Conservation (phyloP, 2,888 invertebrate species). For the Mongoloraphidia duomilia region DNA sequence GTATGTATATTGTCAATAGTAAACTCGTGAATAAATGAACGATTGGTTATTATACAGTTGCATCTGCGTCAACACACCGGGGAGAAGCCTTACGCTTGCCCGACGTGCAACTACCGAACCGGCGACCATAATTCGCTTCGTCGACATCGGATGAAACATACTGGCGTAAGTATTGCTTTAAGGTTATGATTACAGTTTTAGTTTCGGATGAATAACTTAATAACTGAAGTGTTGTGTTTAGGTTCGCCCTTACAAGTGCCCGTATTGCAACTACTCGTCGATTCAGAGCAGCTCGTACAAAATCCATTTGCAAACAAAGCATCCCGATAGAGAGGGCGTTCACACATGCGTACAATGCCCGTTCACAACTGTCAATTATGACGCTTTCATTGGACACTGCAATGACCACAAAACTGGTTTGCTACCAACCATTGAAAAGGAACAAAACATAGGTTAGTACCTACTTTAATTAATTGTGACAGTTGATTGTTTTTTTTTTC, state of each 20-base stretch:
- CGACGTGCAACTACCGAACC: conserved; percentile 50
- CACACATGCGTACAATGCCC: conserved; percentile 37
- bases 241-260: conserved; percentile 44
- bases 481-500: no score
- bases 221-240: conserved; percentile 9
- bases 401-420: conserved; percentile 38
- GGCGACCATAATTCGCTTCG: conserved; percentile 63
- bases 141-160: conserved; percentile 47
- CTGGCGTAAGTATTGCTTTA: conserved; percentile 27
- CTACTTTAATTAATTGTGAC: no score
- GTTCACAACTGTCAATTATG: conserved; percentile 42
- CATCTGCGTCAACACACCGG: conserved; percentile 65
- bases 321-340: conserved; percentile 34
- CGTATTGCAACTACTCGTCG: conserved; percentile 49
- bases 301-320: conserved; percentile 39
- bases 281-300: conserved; percentile 58
- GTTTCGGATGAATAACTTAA: no score
- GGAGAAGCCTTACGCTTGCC: conserved; percentile 61
- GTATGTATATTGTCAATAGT: no score
- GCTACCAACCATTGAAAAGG: conserved; percentile 21
- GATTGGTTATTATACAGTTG: conserved; percentile 29
- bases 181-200: not conserved
- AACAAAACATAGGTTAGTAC: conserved; percentile 2
- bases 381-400: conserved; percentile 36
- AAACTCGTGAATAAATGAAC: not conserved